Evolutionary conservation across 2,888 invertebrate genomes (phyloP), one percentile per base, ranked within the genome.

Genomic region (Agrypnus murinus): DNA sequence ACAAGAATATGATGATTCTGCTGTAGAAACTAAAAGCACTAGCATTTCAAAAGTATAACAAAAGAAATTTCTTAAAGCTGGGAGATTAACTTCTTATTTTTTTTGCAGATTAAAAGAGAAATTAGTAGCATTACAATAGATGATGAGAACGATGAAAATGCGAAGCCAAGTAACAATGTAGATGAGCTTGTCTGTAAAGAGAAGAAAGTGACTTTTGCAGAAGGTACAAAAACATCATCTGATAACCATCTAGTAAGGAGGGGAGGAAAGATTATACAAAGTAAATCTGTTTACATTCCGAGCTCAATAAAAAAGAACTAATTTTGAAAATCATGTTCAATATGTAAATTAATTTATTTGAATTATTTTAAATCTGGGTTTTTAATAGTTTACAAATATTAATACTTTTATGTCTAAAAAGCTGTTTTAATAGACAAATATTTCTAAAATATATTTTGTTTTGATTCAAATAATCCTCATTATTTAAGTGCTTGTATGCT

Each of bases 191-290:
- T 12, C 10, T 19, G 12, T 19, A 17, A n/a, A 31, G 31, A 43
- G 45, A 64, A 43, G 14, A 53, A 46, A 15, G 64, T 64, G 14
- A 31, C 25, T 14, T 64, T 53, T 17, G n/a, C 64, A 8, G 32
- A 12, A 55, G 15, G 48, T 6, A 32, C 34, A 46, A 4, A 9
- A n/a, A 55, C 53, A 17, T 0, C 32, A n/a, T 36, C 48, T 8
- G 31, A n/a, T 5, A 55, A n/a, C 2, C 64, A 55, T 31, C 8
- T 9, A 36, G 17, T 64, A 0, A 64, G 32, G 34, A 43, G 31
- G 32, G 64, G 64, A 8, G 45, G 59, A 32, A 53, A 31, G 34
- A 15, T 64, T 4, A 7, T 64, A 14, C 53, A 64, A n/a, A 10
- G 8, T 10, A 31, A 55, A 64, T 36, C 64, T n/a, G 12, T 64